Percentiles rank a stretch among this genome's conserved stretches.
phyloP scores from a whole-genome alignment of 23 tunicate genomes.

The Diplosoma virens region DNA sequence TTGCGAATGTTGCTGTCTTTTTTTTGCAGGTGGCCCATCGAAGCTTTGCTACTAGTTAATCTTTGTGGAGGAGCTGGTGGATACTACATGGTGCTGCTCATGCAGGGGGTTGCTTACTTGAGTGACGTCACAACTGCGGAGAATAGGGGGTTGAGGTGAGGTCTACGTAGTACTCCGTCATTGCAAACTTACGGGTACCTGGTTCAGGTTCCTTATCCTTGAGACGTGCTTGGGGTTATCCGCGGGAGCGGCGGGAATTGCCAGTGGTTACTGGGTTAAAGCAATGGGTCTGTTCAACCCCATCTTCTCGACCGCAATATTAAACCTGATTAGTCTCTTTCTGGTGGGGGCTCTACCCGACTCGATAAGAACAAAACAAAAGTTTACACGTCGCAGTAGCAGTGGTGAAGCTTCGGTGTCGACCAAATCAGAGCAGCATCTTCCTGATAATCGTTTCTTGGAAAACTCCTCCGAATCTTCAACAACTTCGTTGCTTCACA shows the following conservation, averaged over 20 bases:
- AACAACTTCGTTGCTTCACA: too few relatives aligned
- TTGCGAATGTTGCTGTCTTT: not conserved
- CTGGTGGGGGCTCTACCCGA: slow-evolving; percentile 51
- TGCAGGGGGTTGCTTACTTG: slow-evolving; percentile 79
- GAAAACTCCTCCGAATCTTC: too few relatives aligned
- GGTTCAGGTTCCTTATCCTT: slow-evolving; percentile 61
- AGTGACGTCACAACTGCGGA: slow-evolving; percentile 64
- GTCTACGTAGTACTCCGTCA: not conserved
- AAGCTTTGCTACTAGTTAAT: slow-evolving; percentile 45
- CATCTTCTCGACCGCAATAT: slow-evolving; percentile 19
- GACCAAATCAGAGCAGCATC: too few relatives aligned
- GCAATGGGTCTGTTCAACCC: slow-evolving; percentile 69
- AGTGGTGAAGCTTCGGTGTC: too few relatives aligned
- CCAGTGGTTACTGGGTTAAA: slow-evolving; percentile 79
- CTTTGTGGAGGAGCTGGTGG: slow-evolving; percentile 65
- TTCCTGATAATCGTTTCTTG: too few relatives aligned
- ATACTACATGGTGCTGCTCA: slow-evolving; percentile 79
- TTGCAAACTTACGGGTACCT: not conserved
- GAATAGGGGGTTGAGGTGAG: slow-evolving; percentile 66
- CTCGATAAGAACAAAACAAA: slow-evolving; percentile 14
- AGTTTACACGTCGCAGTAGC: too few relatives aligned
- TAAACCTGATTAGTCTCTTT: slow-evolving; percentile 16
- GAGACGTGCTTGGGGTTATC: slow-evolving; percentile 74
- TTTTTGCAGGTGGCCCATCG: slow-evolving; percentile 52
- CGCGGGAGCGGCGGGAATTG: slow-evolving; percentile 69